Percentiles rank a stretch among this genome's conserved stretches.
These are phyloP conservation scores for Ptychodera flava DNA, from an alignment of 35 echinoderm and acorn worm species.

Conservation along the genomic window DNA sequence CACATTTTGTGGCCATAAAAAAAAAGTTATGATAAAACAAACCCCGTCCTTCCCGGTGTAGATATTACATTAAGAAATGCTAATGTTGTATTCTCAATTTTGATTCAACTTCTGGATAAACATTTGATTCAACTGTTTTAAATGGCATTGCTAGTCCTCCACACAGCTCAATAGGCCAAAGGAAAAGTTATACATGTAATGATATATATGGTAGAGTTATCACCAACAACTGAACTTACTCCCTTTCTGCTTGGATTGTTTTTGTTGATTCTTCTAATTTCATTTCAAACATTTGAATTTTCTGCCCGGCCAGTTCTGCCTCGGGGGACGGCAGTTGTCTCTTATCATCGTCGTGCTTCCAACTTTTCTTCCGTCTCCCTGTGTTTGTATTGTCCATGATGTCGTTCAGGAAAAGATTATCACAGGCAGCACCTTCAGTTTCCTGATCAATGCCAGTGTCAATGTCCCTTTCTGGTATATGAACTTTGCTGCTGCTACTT, in stretches of 20 bases:
- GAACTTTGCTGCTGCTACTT: constrained; percentile 7
- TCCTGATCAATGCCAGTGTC: neutral
- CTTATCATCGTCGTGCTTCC: no score
- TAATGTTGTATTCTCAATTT: no score
- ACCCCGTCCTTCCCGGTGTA: no score
- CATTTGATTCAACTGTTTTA: no score
- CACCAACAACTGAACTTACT: constrained; percentile 89
- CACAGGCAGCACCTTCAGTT: neutral
- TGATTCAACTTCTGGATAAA: no score
- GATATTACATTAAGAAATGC: no score
- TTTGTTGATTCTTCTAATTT: constrained; percentile 82
- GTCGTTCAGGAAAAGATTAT: constrained; percentile 17
- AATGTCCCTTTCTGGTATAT: constrained; percentile 50
- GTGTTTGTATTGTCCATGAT: neutral
- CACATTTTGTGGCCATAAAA: no score
- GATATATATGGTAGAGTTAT: no score
- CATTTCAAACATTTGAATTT: constrained; percentile 82
- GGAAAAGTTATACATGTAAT: no score
- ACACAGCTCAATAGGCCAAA: no score
- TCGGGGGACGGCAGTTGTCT: constrained; percentile 55
- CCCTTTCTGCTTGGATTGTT: constrained; percentile 72
- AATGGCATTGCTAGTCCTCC: no score
- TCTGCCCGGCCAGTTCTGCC: constrained; percentile 58
- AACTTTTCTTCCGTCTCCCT: neutral
- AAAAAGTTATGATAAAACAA: no score